phyloP scores from a whole-genome alignment of 2,113 vertebrate genomes.

The Peucedramus taeniatus region DNA sequence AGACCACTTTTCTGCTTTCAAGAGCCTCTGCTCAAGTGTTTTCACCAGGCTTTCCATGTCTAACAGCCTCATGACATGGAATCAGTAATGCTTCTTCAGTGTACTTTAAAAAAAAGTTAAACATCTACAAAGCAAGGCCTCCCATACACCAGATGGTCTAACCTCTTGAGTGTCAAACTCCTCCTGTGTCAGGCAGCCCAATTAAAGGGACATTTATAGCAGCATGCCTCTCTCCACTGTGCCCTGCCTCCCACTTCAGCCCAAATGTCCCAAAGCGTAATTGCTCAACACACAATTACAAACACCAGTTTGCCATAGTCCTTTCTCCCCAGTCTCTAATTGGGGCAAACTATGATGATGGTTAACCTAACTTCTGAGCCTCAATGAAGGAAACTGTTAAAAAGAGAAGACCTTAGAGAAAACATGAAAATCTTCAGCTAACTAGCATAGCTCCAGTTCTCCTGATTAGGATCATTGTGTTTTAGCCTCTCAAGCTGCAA shows the following conservation, averaged over 20 bases:
- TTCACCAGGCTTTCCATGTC: constrained; percentile 36
- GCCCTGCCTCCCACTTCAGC: constrained; percentile 24
- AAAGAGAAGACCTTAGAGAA: not conserved
- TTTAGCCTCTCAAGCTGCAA: not conserved
- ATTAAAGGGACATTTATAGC: constrained; percentile 54
- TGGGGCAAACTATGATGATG: not conserved
- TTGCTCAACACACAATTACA: constrained; percentile 50
- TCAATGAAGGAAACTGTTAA: not conserved
- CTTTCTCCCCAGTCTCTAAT: constrained; percentile 25
- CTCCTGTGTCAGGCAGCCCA: constrained; percentile 31
- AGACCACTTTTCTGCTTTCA: constrained; percentile 55
- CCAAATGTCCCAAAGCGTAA: constrained; percentile 34
- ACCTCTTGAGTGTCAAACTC: constrained; percentile 49
- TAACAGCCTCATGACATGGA: constrained; percentile 42
- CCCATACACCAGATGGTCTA: constrained; percentile 40
- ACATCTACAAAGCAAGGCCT: constrained; percentile 15
- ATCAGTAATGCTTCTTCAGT: constrained; percentile 38
- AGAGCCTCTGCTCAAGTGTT: constrained; percentile 49
- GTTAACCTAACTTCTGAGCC: not conserved
- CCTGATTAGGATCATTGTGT: not conserved
- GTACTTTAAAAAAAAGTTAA: constrained; percentile 7
- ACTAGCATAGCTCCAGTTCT: not conserved
- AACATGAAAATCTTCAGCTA: not conserved
- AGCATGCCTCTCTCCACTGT: not conserved
- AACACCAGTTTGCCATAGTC: not conserved